Base-by-base conservation (phyloP, 2,113 vertebrate species). In the Caranx melampygus region DNA sequence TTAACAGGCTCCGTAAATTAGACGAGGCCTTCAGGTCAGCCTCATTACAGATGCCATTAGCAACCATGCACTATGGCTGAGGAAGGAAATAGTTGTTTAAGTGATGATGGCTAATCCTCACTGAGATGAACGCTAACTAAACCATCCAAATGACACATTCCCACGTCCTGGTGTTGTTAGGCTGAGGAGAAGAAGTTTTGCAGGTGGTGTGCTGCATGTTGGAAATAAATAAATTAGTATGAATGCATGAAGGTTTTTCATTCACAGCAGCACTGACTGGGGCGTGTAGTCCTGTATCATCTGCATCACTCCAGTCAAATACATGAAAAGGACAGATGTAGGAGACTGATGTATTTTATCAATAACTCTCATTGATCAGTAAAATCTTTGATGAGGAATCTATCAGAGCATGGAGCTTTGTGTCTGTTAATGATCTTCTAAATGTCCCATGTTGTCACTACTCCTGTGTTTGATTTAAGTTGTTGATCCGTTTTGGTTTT, bases 11-110 rank as follows among this genome's bases (percentile, higher is more conserved):
- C 83, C 82, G 90, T 85, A 90, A 88, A 90, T 89, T 84, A 88
- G 65, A 64, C 70, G 21, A 62, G 78, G 82, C 79, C 78, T 62
- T 9, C 2, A 20, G 87, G 87, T 90, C 89, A 87, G 72, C 86
- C 85, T 92, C 85, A 90, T 92, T 87, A 89, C 72, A 47, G 78
- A 88, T 82, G 87, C 87, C 83, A 87, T 88, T 90, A 89, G 82
- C 82, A 72, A 54, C 35, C 86, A 72, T 62, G 84, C 86, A 66
- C 54, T 61, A 33, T 64, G 68, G 52, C 60, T 80, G 67, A 72
- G 71, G 72, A 67, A 75, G 86, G 65, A 88, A 84, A 76, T 61
- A 80, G 78, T 86, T 90, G 84, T 88, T 87, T 82, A 85, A 84
- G 80, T 82, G 81, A 84, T 80, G 62, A 71, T 55, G 63, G 79